A percentile compares a stretch with the other conserved stretches of the same genome.
phyloP scores from a whole-genome alignment of 2,797 vertebrate genomes.

The Sebastes cheni region DNA sequence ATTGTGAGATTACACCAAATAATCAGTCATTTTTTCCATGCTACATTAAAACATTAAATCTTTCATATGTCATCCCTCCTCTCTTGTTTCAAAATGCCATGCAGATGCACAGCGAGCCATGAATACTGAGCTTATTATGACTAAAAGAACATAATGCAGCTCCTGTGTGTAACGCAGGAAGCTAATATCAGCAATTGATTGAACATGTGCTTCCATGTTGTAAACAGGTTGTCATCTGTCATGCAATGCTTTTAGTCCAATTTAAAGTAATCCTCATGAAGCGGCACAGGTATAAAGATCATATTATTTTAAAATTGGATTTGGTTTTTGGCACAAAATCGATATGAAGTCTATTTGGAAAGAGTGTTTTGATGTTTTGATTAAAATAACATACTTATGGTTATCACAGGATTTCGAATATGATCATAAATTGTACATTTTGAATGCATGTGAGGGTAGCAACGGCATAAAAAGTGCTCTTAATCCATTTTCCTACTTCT shows the following conservation, averaged over 20 bases:
- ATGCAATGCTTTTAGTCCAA: slow-evolving; percentile 44
- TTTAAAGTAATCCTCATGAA: slow-evolving; percentile 40
- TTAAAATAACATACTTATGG: slow-evolving; percentile 12
- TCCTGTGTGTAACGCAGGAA: background rate
- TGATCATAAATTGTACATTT: slow-evolving; percentile 10
- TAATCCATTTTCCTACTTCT: background rate
- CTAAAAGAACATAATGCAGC: background rate
- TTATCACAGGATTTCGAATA: slow-evolving; percentile 1
- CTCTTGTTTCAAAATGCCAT: background rate
- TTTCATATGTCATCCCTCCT: background rate
- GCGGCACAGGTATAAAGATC: slow-evolving; percentile 19
- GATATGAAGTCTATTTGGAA: background rate
- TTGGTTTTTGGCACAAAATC: slow-evolving; percentile 3
- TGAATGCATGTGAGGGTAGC: background rate
- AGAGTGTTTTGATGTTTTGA: slow-evolving; percentile 8
- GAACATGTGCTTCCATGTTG: slow-evolving; percentile 27
- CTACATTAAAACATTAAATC: background rate
- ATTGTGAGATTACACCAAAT: background rate
- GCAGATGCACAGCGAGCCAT: background rate
- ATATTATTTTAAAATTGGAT: slow-evolving; percentile 19
- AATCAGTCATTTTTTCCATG: background rate
- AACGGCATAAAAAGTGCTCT: background rate
- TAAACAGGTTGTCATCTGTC: slow-evolving; percentile 56
- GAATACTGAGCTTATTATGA: background rate
- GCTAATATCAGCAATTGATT: slow-evolving; percentile 2